Base-by-base conservation (phyloP, 2,113 vertebrate species). In the Channa maculata region DNA sequence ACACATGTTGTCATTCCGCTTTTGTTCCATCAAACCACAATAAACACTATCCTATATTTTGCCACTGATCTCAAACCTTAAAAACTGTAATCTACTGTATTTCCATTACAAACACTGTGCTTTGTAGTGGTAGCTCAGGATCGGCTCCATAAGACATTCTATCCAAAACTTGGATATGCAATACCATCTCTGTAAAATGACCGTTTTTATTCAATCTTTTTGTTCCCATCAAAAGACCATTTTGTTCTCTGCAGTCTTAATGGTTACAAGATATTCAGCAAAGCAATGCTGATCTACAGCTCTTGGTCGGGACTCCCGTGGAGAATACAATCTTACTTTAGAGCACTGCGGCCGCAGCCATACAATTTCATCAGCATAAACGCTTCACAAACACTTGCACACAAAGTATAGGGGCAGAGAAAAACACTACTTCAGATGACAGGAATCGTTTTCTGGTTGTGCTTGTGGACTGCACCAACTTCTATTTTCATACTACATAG, bases 161-260 rank as follows among this genome's bases (percentile, higher is more conserved):
- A 83, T 84, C 76, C 77, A 70, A 87, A 86, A 87, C 78, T 87
- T 88, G 80, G 85, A 88, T 90, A 90, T 92, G 86, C 78, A 90
- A 91, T 88, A 73, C 73, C 84, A 86, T 89, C 63, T 74, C 66
- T 77, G 65, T 71, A 88, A 91, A 91, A 93, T 89, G 80, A 92
- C 92, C 83, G 92, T 94, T 94, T 94, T 94, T 94, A 94, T 94
- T 93, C 93, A 93, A 92, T 93, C 86, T 92, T 88, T 91, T 81
- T 79, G 87, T 88, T 76, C 83, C 91, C 89, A 85, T 90, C 89
- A 87, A 90, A 90, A 89, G 82, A 83, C 85, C 88, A 86, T 92
- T 94, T 93, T 91, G 86, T 90, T 91, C 82, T 82, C 89, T 54
- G 75, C 89, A 76, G 84, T 87, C 89, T 91, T 91, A 92, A 90